Evolutionary conservation across 2,888 invertebrate species (phyloP).

Genomic region (Hemaris fuciformis): DNA sequence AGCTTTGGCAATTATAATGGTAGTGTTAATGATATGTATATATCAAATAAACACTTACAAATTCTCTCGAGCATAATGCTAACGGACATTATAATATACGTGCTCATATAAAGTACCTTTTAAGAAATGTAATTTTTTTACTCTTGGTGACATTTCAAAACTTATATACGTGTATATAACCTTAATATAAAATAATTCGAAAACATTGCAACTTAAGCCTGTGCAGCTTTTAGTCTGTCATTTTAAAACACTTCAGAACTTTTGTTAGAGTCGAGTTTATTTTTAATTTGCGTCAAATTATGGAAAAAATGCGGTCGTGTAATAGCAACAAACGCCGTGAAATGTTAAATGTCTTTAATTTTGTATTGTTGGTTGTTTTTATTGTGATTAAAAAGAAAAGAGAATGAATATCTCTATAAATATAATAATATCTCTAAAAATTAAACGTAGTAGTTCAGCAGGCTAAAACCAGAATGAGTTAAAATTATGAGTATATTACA

Average conservation of each 20-base stretch:
- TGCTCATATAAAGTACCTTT: no score
- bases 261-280: not conserved
- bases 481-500: no score
- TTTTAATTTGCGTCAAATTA: conserved; percentile 29
- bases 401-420: no score
- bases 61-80: no score
- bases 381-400: no score
- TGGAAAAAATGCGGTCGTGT: conserved; percentile 3
- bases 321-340: conserved; percentile 15
- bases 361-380: not conserved
- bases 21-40: not conserved
- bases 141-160: not conserved
- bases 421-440: no score
- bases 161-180: no score
- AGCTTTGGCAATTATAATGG: not conserved
- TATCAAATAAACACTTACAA: no score
- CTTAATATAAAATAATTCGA: not conserved
- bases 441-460: no score
- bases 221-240: conserved; percentile 2
- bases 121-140: no score
- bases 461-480: no score
- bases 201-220: not conserved
- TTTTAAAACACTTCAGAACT: conserved; percentile 5
- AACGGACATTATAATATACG: no score
- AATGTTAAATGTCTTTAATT: conserved; percentile 15